These are phyloP conservation scores for Prietella phreatophila DNA, from an alignment of 2,113 vertebrate genomes.

Conservation along the genomic window DNA sequence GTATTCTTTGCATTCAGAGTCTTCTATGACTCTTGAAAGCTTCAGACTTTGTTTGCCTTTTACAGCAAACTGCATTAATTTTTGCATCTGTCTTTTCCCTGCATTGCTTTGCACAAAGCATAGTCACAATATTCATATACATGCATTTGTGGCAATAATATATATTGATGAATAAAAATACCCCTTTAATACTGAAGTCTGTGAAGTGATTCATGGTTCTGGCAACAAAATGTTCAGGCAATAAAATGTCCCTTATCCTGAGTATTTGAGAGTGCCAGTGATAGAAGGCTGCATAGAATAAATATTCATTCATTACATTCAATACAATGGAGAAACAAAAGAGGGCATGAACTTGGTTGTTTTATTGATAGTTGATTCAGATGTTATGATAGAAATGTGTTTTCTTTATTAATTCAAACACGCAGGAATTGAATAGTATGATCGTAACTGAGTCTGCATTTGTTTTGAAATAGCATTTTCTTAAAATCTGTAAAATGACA, in stretches of 20 bases:
- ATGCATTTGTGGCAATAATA: constrained; percentile 61
- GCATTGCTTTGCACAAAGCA: constrained; percentile 64
- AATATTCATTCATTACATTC: not conserved
- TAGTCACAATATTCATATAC: constrained; percentile 44
- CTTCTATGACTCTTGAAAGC: constrained; percentile 32
- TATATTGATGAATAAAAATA: constrained; percentile 64
- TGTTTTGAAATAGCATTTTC: not conserved
- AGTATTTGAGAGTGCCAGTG: not conserved
- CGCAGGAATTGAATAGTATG: not conserved
- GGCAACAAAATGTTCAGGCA: not conserved
- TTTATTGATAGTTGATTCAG: not conserved
- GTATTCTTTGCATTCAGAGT: constrained; percentile 19
- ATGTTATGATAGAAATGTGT: not conserved
- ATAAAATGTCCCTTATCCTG: not conserved
- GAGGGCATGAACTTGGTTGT: not conserved
- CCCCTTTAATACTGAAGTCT: constrained; percentile 47
- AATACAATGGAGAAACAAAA: not conserved
- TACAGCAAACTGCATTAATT: constrained; percentile 55
- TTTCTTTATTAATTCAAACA: not conserved
- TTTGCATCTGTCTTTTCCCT: constrained; percentile 55
- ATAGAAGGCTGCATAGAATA: not conserved
- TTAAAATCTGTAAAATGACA: not conserved
- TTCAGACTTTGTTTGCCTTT: constrained; percentile 38
- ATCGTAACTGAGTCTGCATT: not conserved
- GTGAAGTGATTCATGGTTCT: constrained; percentile 28